phyloP scores from a whole-genome alignment of 2,888 invertebrate species.

The Cephus sareptanus region DNA sequence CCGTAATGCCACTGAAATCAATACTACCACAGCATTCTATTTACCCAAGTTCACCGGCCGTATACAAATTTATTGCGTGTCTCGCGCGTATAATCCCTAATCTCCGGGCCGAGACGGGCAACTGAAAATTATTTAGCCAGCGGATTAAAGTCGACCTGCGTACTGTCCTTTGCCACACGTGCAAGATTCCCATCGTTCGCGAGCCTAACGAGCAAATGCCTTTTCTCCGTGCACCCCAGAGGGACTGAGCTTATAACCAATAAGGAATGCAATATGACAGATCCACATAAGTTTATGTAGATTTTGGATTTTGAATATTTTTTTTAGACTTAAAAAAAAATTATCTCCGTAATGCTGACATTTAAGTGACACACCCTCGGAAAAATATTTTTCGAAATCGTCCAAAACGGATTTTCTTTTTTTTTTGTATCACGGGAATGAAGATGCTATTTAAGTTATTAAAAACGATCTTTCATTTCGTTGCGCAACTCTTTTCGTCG shows the following conservation, averaged over 20 bases:
- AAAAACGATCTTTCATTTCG: too few relatives aligned
- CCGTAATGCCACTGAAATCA: conserved; percentile 56
- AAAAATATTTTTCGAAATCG: too few relatives aligned
- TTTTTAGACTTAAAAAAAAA: too few relatives aligned
- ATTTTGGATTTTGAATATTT: background rate
- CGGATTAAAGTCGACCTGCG: background rate
- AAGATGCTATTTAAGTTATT: too few relatives aligned
- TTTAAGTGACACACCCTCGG: too few relatives aligned
- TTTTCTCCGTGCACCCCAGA: background rate
- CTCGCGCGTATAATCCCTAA: conserved; percentile 25
- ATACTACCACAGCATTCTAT: conserved; percentile 51
- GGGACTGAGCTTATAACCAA: background rate
- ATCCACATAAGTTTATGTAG: fast-evolving
- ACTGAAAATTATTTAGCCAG: background rate
- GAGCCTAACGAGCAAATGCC: background rate
- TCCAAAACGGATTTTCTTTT: too few relatives aligned
- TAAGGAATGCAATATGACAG: background rate
- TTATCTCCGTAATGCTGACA: too few relatives aligned
- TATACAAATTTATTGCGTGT: conserved; percentile 58
- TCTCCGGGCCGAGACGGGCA: conserved; percentile 10
- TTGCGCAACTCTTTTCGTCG: background rate
- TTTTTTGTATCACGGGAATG: too few relatives aligned
- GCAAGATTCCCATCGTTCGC: background rate
- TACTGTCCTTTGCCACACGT: background rate
- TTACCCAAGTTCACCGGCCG: conserved; percentile 56